Percentiles rank a stretch among this genome's conserved stretches.
phyloP scores from a whole-genome alignment of 2,797 vertebrate genomes.

The Heliangelus exortis region DNA sequence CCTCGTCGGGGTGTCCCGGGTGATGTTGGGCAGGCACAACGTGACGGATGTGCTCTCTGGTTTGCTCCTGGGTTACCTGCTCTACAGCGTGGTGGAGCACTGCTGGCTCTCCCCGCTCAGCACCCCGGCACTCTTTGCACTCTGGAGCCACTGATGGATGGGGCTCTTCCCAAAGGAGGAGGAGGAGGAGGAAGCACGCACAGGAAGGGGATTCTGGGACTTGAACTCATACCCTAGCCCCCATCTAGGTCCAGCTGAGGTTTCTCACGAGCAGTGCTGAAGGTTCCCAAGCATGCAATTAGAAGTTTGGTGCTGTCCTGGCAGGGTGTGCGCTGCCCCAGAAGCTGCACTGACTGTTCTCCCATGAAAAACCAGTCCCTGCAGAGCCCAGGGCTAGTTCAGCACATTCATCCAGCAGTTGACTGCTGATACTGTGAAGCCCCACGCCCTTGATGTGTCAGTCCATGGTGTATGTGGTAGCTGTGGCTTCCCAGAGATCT shows the following conservation, averaged over 20 bases:
- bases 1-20: constrained; percentile 89
- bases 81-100: constrained; percentile 92
- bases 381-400: not conserved
- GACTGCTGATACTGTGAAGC: constrained; percentile 23
- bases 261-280: not conserved
- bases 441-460: not conserved
- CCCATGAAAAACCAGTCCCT: not conserved
- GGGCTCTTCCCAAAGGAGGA: not conserved
- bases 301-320: not conserved
- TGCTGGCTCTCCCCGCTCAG: constrained; percentile 90
- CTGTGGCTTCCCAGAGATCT: not conserved
- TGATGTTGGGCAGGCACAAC: constrained; percentile 95
- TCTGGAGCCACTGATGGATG: constrained; percentile 66
- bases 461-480: not conserved
- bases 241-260: not conserved
- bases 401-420: not conserved
- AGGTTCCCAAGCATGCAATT: not conserved
- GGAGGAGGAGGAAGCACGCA: fast-evolving
- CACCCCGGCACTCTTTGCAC: constrained; percentile 71
- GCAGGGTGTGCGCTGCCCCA: not conserved
- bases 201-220: not conserved
- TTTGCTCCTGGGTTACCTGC: constrained; percentile 91
- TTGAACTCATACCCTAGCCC: not conserved
- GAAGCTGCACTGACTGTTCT: not conserved
- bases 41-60: constrained; percentile 94